phyloP scores from a whole-genome alignment of 2,888 invertebrate genomes.

The Scaptomyza caliginosa region DNA sequence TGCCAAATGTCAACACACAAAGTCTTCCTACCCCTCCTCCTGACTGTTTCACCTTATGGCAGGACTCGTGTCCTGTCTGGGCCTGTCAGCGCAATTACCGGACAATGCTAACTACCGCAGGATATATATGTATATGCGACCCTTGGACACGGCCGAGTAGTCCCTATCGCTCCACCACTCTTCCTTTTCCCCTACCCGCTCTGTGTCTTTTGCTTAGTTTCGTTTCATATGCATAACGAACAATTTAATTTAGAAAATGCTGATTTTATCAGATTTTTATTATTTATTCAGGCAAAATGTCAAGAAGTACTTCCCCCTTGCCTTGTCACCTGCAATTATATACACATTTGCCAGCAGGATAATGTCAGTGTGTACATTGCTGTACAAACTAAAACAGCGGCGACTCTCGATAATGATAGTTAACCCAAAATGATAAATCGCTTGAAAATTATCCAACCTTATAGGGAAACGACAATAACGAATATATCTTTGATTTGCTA shows the following conservation, averaged over 20 bases:
- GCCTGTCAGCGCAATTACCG: constrained; percentile 76
- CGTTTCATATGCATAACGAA: constrained; percentile 70
- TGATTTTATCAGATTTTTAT: constrained; percentile 82
- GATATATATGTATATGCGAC: constrained; percentile 14
- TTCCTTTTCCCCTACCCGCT: background rate
- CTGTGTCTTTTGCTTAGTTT: background rate
- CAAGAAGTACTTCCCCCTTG: constrained; percentile 48
- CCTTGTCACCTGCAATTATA: constrained; percentile 68
- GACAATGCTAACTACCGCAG: constrained; percentile 66
- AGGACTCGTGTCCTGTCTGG: constrained; percentile 33
- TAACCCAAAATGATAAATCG: constrained; percentile 59
- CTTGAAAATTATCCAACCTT: constrained; percentile 45
- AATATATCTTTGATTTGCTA: too few species aligned
- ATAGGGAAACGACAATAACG: too few species aligned
- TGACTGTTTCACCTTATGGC: constrained; percentile 45
- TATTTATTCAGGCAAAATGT: constrained; percentile 78
- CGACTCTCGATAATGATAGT: constrained; percentile 58
- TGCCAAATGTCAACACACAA: constrained; percentile 74
- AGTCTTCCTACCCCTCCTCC: background rate
- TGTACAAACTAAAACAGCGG: constrained; percentile 14
- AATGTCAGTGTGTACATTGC: constrained; percentile 45
- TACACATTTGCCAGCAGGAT: constrained; percentile 77
- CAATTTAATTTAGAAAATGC: constrained; percentile 83
- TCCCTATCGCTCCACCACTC: background rate
- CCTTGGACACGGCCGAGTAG: constrained; percentile 41